Evolutionary conservation across 2,113 vertebrate genomes (phyloP), one percentile per base, ranked within the genome.

Genomic region (Strigops habroptila): DNA sequence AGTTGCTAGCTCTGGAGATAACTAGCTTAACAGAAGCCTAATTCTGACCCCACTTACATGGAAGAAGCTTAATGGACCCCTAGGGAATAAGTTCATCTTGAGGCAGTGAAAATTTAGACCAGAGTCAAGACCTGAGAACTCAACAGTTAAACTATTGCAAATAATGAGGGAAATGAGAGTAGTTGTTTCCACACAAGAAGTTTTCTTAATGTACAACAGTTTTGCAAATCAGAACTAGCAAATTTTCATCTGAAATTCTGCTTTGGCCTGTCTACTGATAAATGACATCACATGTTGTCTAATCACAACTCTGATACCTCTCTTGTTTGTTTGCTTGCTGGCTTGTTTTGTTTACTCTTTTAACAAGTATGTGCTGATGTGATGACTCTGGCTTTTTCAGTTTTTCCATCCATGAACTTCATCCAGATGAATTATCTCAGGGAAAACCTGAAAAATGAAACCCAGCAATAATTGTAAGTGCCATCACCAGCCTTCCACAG

Each of bases 71-170:
- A 86, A 86, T 86, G 60, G 33, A 52, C 3, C 69, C 30, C 25
- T 8, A 67, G 65, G 73, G 88, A 92, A 67, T 55, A 75, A 67
- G 39, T 84, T 92, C 52, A 74, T 96, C 73, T 44, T 55, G 27
- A 90, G 69, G 48, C 60, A 89, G 35, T 86, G 53, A 91, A 94
- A 93, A 94, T 57, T 91, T 90, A 96, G 88, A 74, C 48, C 60
- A 86, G 68, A 92, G 68, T 83, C 41, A 90, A 71, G 76, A 88
- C n/a, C 73, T 63, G 41, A 92, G 60, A 92, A 81, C 30, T 70
- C 64, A 78, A 43, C 33, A 67, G 43, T 68, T 21, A 83, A 77
- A 78, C 69, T 35, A n/a, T 62, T 84, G 75, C 43, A 73, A 92
- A 90, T 33, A 93, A 48, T 13, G 10, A 69, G 65, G 43, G 43